phyloP scores from a whole-genome alignment of 2,888 invertebrate species.

The Parelbella ahira region DNA sequence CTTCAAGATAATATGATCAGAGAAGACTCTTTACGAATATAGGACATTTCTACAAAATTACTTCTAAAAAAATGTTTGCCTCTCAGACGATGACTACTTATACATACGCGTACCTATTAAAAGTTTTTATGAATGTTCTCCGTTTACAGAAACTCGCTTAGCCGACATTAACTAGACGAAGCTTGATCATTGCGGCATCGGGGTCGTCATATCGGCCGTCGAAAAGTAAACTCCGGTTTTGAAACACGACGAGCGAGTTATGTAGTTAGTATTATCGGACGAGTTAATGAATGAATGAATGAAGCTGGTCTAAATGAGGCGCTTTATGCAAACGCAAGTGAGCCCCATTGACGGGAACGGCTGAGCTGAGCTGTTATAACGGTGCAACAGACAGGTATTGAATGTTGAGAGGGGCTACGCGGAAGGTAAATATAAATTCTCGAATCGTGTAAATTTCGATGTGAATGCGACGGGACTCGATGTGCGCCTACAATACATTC shows the following conservation, averaged over 20 bases:
- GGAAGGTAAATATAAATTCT: conserved; percentile 17
- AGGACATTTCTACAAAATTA: too few species aligned
- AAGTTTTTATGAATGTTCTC: neutral
- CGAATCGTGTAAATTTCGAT: conserved; percentile 13
- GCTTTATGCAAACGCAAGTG: conserved; percentile 34
- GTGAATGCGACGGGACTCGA: neutral
- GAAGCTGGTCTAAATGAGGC: conserved; percentile 33
- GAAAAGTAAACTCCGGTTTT: conserved; percentile 21
- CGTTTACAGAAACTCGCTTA: conserved; percentile 5
- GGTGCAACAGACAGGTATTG: conserved; percentile 28
- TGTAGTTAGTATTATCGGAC: conserved; percentile 11
- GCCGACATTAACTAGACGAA: neutral
- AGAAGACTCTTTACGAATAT: too few species aligned
- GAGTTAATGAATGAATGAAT: conserved; percentile 39
- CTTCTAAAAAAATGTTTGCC: too few species aligned
- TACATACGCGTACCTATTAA: too few species aligned
- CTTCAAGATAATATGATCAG: too few species aligned
- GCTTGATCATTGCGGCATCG: conserved; percentile 7
- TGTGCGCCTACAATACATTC: neutral
- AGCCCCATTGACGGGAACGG: conserved; percentile 34
- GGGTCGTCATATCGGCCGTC: conserved; percentile 13
- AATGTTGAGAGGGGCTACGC: conserved; percentile 8
- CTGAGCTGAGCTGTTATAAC: conserved; percentile 29
- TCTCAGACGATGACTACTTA: too few species aligned
- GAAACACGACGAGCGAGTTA: conserved; percentile 9